Evolutionary conservation across 2,888 invertebrate genomes (phyloP).

Genomic region (Philopedon plagiatum): DNA sequence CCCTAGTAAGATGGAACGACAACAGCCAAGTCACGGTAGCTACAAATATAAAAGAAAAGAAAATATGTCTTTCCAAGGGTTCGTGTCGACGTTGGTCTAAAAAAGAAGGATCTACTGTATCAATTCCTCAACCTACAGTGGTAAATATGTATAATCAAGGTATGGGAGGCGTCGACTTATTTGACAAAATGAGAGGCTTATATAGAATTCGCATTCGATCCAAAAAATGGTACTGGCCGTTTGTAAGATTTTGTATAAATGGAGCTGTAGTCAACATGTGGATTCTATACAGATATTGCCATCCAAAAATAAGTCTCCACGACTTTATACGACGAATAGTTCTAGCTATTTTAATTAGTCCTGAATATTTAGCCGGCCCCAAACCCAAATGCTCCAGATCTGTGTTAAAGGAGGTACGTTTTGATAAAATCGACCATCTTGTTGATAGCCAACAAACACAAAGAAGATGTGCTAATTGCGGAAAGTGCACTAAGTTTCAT

Average conservation of each 20-base stretch:
- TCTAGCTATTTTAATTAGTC: neutral
- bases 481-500: conserved; percentile 32
- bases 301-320: too few relatives aligned
- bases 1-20: conserved; percentile 34
- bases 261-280: neutral
- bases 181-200: conserved; percentile 30
- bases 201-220: conserved; percentile 27
- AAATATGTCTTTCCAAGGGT: neutral
- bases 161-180: conserved; percentile 18
- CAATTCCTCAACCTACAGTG: conserved; percentile 16
- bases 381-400: conserved; percentile 23
- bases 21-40: conserved; percentile 14
- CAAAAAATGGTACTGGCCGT: conserved; percentile 28
- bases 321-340: too few relatives aligned
- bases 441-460: neutral
- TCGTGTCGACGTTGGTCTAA: conserved; percentile 3
- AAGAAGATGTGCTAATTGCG: conserved; percentile 24
- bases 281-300: neutral
- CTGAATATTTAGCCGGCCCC: conserved; percentile 18
- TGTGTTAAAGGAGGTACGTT: neutral
- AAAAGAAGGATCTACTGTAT: conserved; percentile 2
- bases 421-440: conserved; percentile 8
- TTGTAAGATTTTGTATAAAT: conserved; percentile 15
- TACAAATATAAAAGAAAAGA: neutral
- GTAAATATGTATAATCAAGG: conserved; percentile 27